Evolutionary conservation across 2,888 invertebrate species (phyloP), one percentile per base, ranked within the genome.

Genomic region (Pediacus dermestoides): DNA sequence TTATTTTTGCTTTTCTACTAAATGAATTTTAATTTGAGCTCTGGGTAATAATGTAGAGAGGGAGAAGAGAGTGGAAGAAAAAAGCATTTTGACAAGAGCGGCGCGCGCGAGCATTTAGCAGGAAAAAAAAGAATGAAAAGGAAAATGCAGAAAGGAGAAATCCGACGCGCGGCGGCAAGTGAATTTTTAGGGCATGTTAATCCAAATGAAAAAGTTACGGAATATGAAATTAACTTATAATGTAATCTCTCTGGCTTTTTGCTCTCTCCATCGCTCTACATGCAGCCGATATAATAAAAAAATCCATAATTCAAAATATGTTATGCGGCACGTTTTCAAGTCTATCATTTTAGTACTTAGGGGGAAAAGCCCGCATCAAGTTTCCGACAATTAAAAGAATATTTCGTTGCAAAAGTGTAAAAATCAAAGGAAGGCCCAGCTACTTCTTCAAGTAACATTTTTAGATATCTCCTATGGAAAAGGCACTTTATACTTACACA

Each of bases 1-100:
- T 51, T 50, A 49, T 53, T 55, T 47, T 53, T 52, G 37, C 50
- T 38, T 48, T 46, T 25, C 28, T 33, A 33, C 42, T 46, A 50
- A 53, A 53, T 53, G 53, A 55, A 55, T 53, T 52, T 55, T 55
- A 55, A 55, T 55, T 53, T 41, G 44, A 28, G 48, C 48, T 53
- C 44, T 50, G 46, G 47, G 44, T 46, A 38, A 44, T 42, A 44
- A 46, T 37, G 36, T 39, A 42, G 42, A 39, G 34, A 30, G 35
- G n/a, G n/a, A n/a, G n/a, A n/a, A n/a, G n/a, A n/a, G n/a, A n/a
- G n/a, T n/a, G n/a, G n/a, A n/a, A n/a, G n/a, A n/a, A n/a, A n/a
- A n/a, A n/a, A n/a, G n/a, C n/a, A 42, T 48, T 48, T 42, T 45
- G 48, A 48, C 44, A 40, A 44, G 48, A 42, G 37, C 42, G 39